Evolutionary conservation across 2,797 vertebrate species (phyloP).

Genomic region (Pampus argenteus): DNA sequence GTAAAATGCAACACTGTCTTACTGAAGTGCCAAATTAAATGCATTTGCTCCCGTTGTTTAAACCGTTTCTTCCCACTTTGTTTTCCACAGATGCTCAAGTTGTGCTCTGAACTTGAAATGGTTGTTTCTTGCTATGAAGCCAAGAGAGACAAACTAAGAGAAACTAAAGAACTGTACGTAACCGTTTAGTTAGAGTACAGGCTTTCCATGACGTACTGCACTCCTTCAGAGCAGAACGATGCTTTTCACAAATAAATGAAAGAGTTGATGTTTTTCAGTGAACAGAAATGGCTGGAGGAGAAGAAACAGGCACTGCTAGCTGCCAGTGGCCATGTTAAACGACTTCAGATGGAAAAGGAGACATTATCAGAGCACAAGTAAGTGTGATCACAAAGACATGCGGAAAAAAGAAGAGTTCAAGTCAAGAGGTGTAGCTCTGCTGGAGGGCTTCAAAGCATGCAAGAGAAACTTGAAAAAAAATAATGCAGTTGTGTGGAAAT

Average conservation of each 20-base stretch:
- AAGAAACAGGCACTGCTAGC: slow-evolving; percentile 75
- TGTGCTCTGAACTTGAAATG: slow-evolving; percentile 88
- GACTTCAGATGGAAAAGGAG: slow-evolving; percentile 70
- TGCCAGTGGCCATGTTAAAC: slow-evolving; percentile 59
- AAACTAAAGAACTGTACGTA: slow-evolving; percentile 90
- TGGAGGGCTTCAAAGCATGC: slow-evolving; percentile 2
- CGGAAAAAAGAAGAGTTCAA: background rate
- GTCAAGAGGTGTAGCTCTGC: background rate
- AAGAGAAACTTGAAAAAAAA: background rate
- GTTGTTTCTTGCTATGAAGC: slow-evolving; percentile 79
- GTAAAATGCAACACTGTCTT: background rate
- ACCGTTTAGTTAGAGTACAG: slow-evolving; percentile 12
- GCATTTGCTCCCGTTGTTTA: background rate
- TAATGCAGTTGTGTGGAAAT: too few species aligned
- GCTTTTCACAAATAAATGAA: background rate
- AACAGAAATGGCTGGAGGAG: slow-evolving; percentile 83
- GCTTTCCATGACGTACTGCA: background rate
- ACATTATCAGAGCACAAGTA: slow-evolving; percentile 76
- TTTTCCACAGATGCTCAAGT: slow-evolving; percentile 86
- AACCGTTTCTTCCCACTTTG: background rate
- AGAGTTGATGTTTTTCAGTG: slow-evolving; percentile 66
- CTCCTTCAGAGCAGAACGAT: background rate
- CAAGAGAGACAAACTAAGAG: slow-evolving; percentile 85
- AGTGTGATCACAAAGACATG: slow-evolving; percentile 13
- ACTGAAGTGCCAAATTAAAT: background rate